Percentiles rank a stretch among this genome's conserved stretches.
Evolutionary conservation across 1,140 invertebrate species (phyloP).

Genomic region (Leptinotarsa texana): DNA sequence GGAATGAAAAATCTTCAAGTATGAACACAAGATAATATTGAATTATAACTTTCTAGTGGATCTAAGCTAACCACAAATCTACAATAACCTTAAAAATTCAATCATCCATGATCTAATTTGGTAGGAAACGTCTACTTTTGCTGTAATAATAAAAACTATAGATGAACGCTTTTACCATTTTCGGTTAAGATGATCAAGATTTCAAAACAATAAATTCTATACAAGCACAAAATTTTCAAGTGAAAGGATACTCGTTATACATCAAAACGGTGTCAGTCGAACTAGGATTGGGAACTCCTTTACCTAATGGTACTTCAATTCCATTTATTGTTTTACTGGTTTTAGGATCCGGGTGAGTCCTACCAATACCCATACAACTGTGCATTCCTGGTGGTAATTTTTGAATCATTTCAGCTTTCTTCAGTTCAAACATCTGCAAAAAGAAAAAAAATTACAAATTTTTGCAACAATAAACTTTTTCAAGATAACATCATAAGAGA

Average conservation of each 20-base stretch:
- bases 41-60: too few species aligned
- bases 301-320: slow-evolving; percentile 79
- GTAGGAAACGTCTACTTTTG: too few species aligned
- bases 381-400: slow-evolving; percentile 79
- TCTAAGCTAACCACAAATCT: too few species aligned
- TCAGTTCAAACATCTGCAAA: slow-evolving; percentile 69
- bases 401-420: slow-evolving; percentile 71
- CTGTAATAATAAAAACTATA: too few species aligned
- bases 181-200: too few species aligned
- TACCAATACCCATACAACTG: slow-evolving; percentile 78
- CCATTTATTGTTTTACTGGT: slow-evolving; percentile 56
- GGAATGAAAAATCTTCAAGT: too few species aligned
- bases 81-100: too few species aligned
- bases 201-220: neutral
- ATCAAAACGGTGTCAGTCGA: slow-evolving; percentile 62
- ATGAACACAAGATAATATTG: too few species aligned
- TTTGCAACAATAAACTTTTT: too few species aligned
- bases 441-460: slow-evolving; percentile 14
- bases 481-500: too few species aligned
- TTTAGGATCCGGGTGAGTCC: slow-evolving; percentile 72
- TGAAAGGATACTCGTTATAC: slow-evolving; percentile 83
- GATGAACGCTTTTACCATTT: too few species aligned
- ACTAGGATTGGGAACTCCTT: slow-evolving; percentile 51
- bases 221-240: neutral
- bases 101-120: too few species aligned